Percentiles rank a stretch among this genome's conserved stretches.
Evolutionary conservation across 2,113 vertebrate genomes (phyloP).

Genomic region (Seriola rivoliana): DNA sequence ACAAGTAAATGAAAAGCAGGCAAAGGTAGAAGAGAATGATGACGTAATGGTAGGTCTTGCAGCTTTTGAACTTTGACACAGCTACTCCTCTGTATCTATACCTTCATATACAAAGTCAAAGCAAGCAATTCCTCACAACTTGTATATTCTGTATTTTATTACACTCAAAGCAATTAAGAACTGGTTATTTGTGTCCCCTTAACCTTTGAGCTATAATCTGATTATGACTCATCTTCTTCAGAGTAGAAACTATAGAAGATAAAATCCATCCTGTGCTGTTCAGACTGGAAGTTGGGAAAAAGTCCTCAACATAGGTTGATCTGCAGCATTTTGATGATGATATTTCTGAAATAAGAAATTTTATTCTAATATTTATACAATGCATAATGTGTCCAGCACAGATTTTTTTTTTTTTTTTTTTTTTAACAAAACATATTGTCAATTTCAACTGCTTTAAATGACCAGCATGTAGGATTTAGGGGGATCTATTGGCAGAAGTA

Average conservation of each 20-base stretch:
- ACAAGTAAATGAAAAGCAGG: constrained; percentile 28
- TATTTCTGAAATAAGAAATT: constrained; percentile 4
- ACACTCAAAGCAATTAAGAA: neutral
- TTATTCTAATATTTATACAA: constrained; percentile 27
- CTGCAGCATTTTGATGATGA: constrained; percentile 11
- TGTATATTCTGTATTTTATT: neutral
- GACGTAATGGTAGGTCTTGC: neutral
- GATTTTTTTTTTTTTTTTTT: neutral
- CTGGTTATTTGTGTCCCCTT: neutral
- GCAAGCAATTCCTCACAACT: neutral
- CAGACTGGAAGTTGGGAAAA: neutral
- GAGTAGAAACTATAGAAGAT: neutral
- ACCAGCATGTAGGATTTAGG: no score
- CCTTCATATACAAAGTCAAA: neutral
- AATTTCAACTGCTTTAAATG: constrained; percentile 31
- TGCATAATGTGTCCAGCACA: constrained; percentile 76
- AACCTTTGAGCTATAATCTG: neutral
- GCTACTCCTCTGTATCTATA: constrained; percentile 10
- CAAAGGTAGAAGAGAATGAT: constrained; percentile 10
- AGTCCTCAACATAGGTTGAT: neutral
- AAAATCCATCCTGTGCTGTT: neutral
- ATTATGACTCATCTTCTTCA: neutral
- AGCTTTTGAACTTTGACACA: constrained; percentile 9
- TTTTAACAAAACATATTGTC: constrained; percentile 2
- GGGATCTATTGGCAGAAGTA: no score